phyloP scores from a whole-genome alignment of 2,113 vertebrate genomes.

The Neotragus moschatus region DNA sequence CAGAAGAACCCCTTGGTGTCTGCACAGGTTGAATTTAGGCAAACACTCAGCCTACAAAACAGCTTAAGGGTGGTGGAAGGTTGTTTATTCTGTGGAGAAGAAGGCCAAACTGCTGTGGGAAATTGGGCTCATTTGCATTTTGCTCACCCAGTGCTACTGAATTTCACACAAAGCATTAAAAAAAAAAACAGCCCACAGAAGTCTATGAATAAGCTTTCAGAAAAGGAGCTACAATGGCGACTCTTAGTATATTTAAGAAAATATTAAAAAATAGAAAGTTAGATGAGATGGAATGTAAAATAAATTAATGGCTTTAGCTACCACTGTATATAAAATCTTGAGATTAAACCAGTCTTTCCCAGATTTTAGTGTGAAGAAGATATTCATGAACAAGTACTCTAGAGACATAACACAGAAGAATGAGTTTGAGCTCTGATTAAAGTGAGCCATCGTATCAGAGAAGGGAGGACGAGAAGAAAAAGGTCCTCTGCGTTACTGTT shows the following conservation, averaged over 20 bases:
- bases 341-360: not conserved
- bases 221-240: not conserved
- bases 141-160: not conserved
- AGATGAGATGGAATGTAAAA: not conserved
- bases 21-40: not conserved
- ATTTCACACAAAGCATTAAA: slow-evolving; percentile 34
- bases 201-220: not conserved
- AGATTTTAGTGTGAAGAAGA: not conserved
- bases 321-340: not conserved
- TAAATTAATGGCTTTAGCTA: not conserved
- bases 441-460: not conserved
- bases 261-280: not conserved
- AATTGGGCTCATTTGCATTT: slow-evolving; percentile 15
- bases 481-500: not conserved
- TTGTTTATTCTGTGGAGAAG: slow-evolving; percentile 59
- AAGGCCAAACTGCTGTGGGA: not conserved
- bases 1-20: not conserved
- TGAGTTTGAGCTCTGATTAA: not conserved
- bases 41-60: not conserved
- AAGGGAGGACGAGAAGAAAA: not conserved
- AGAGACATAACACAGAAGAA: not conserved
- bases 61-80: not conserved
- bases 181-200: not conserved
- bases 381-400: not conserved
- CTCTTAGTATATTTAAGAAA: not conserved